Percentiles rank a stretch among this genome's conserved stretches.
Conservation (phyloP, 1,140 invertebrate genomes). For the Cepaea nemoralis region DNA sequence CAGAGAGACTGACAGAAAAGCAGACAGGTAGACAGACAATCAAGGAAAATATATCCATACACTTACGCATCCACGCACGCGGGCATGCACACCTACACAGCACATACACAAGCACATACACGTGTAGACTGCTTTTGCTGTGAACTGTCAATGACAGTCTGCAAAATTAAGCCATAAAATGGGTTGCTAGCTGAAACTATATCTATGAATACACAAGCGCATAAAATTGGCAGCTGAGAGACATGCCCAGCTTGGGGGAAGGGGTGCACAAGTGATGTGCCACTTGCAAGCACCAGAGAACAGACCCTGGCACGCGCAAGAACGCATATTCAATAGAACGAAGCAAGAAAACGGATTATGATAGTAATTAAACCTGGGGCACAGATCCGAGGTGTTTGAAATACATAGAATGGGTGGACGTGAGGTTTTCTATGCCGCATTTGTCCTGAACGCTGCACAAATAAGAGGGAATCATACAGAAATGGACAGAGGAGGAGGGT, state of each 20-base stretch:
- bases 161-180: too few relatives aligned
- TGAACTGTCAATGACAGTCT: too few relatives aligned
- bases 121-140: too few relatives aligned
- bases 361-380: background rate
- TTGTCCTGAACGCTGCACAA: background rate
- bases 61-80: too few relatives aligned
- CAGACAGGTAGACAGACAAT: constrained; percentile 29
- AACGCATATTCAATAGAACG: background rate
- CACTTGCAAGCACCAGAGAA: background rate
- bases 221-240: too few relatives aligned
- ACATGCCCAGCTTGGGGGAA: too few relatives aligned
- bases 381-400: constrained; percentile 1
- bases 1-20: constrained; percentile 22
- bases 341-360: background rate
- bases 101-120: too few relatives aligned
- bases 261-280: background rate
- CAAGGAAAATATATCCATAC: background rate
- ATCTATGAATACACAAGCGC: too few relatives aligned
- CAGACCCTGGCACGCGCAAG: background rate
- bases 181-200: too few relatives aligned
- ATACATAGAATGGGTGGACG: background rate
- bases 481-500: too few relatives aligned
- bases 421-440: background rate
- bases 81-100: too few relatives aligned
- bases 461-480: too few relatives aligned